Percentiles rank a stretch among this genome's conserved stretches.
Evolutionary conservation across 2,888 invertebrate species (phyloP).

Genomic region (Protonemura montana): DNA sequence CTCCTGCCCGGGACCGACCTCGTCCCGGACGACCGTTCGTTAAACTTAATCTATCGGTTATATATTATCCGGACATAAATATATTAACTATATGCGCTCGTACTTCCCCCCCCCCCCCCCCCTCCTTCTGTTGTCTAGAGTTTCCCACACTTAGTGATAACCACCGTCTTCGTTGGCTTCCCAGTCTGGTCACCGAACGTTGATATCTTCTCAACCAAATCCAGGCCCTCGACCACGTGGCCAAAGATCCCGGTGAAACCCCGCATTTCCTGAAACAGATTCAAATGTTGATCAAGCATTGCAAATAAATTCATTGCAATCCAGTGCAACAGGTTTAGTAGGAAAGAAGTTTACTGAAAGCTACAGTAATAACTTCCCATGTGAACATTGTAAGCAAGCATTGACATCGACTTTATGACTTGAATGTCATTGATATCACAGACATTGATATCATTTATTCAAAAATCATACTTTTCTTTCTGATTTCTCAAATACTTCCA

Average conservation of each 20-base stretch:
- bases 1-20: not conserved
- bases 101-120: not conserved
- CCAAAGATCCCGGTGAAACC: conserved; percentile 85
- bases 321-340: too few species aligned
- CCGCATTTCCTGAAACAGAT: conserved; percentile 72
- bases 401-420: too few species aligned
- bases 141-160: conserved; percentile 79
- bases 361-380: too few species aligned
- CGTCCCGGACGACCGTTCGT: not conserved
- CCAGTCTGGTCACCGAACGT: conserved; percentile 80
- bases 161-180: conserved; percentile 76
- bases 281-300: too few species aligned
- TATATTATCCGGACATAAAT: conserved; percentile 7
- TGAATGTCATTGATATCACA: too few species aligned
- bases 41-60: not conserved
- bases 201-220: conserved; percentile 79
- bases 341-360: too few species aligned
- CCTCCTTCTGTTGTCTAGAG: conserved; percentile 60
- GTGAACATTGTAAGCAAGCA: too few species aligned
- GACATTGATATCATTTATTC: too few species aligned
- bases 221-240: conserved; percentile 80
- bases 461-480: too few species aligned
- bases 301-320: too few species aligned
- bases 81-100: not conserved
- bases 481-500: too few species aligned